Percentiles rank a stretch among this genome's conserved stretches.
Conservation (phyloP, 2,113 vertebrate species). For the Odobenus rosmarus region DNA sequence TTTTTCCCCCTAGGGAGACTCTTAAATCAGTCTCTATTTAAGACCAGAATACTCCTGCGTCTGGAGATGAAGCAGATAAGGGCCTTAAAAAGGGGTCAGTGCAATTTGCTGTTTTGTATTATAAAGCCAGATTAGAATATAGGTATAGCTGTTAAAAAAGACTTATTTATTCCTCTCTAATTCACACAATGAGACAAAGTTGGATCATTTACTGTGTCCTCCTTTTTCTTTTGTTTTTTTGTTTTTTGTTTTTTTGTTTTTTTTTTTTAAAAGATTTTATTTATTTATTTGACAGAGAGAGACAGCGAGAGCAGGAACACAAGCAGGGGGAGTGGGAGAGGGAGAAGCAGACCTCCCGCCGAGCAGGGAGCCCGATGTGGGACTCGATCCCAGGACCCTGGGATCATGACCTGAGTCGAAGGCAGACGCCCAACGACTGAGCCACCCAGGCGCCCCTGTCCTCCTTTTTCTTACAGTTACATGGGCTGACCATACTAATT, state of each 20-base stretch:
- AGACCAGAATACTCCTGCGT: background rate
- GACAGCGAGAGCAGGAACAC: too few species aligned
- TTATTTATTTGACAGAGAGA: too few species aligned
- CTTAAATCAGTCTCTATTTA: background rate
- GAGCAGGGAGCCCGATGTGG: too few species aligned
- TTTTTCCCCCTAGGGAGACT: background rate
- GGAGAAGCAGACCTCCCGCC: too few species aligned
- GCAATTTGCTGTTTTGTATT: background rate
- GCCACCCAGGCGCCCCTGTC: too few species aligned
- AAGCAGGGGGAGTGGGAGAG: too few species aligned
- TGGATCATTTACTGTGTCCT: conserved; percentile 37
- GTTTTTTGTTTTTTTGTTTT: too few species aligned
- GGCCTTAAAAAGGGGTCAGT: background rate
- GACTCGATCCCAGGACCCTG: too few species aligned
- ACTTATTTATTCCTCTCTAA: background rate
- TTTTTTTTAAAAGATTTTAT: too few species aligned
- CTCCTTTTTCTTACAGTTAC: conserved; percentile 21
- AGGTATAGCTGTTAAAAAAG: background rate
- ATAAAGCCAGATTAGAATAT: conserved; percentile 7
- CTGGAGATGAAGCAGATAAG: background rate
- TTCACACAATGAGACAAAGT: background rate
- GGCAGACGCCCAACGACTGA: too few species aligned
- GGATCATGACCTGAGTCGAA: too few species aligned
- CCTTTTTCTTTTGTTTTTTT: conserved; percentile 31
- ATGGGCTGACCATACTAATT: background rate